phyloP scores from a whole-genome alignment of 2,888 invertebrate genomes.

The Megaustenia siamemsis region DNA sequence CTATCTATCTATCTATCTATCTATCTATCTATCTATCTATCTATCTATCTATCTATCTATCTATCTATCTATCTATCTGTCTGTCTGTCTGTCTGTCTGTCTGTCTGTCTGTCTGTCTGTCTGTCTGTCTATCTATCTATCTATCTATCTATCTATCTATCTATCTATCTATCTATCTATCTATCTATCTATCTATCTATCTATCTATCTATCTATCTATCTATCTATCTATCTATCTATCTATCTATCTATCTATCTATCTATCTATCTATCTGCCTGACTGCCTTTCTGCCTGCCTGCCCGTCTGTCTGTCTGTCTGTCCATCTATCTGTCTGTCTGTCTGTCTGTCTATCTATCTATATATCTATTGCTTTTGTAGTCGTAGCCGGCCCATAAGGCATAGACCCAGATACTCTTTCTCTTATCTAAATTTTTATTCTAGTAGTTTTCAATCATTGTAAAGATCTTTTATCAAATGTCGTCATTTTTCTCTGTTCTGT shows the following conservation, averaged over 20 bases:
- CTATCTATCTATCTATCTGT: background rate
- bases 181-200: constrained; percentile 1
- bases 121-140: too few species aligned
- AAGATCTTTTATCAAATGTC: too few species aligned
- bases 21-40: constrained; percentile 2
- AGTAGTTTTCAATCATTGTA: too few species aligned
- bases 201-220: constrained; percentile 22
- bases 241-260: constrained; percentile 18
- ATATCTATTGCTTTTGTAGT: too few species aligned
- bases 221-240: constrained; percentile 22
- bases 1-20: constrained; percentile 15
- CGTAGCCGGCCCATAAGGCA: too few species aligned
- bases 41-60: background rate
- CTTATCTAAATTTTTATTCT: too few species aligned
- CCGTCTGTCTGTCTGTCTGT: constrained; percentile 6
- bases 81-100: too few species aligned
- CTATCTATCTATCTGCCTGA: background rate
- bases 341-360: too few species aligned
- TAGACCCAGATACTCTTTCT: too few species aligned
- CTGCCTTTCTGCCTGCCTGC: too few species aligned
- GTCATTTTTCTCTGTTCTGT: too few species aligned
- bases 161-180: background rate
- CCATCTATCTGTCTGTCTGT: background rate
- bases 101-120: background rate
- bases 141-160: background rate